A percentile compares a stretch with the other conserved stretches of the same genome.
phyloP scores from a whole-genome alignment of 2,888 invertebrate genomes.

The Peribatodes rhomboidaria region DNA sequence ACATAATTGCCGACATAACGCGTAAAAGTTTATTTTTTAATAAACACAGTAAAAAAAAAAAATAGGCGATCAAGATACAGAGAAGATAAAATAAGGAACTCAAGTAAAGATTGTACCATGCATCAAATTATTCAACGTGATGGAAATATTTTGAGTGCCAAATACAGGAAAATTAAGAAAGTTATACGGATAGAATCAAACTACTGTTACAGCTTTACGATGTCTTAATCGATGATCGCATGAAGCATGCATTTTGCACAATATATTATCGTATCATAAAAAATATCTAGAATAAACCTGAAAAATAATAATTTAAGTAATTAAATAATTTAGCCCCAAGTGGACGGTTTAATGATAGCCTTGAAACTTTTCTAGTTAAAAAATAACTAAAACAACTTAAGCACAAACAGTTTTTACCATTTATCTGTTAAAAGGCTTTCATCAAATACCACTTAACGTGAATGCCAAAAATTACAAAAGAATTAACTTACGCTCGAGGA shows the following conservation, averaged over 20 bases:
- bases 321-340: constrained; percentile 17
- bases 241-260: constrained; percentile 64
- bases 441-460: constrained; percentile 30
- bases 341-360: constrained; percentile 7
- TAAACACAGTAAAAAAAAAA: constrained; percentile 10
- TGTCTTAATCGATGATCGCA: constrained; percentile 79
- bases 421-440: constrained; percentile 6
- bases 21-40: background rate
- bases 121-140: constrained; percentile 47
- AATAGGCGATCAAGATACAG: no score
- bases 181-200: constrained; percentile 55
- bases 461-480: constrained; percentile 38
- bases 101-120: constrained; percentile 38
- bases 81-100: background rate
- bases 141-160: constrained; percentile 55
- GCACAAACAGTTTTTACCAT: background rate
- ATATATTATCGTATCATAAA: constrained; percentile 12
- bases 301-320: constrained; percentile 21
- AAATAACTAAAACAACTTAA: background rate
- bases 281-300: constrained; percentile 13
- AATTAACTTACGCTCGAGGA: constrained; percentile 91
- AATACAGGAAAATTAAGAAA: constrained; percentile 76
- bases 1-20: background rate
- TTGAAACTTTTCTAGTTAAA: background rate
- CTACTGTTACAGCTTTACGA: constrained; percentile 82